Conservation (phyloP, 2,888 invertebrate genomes). For the Bibio marci region DNA sequence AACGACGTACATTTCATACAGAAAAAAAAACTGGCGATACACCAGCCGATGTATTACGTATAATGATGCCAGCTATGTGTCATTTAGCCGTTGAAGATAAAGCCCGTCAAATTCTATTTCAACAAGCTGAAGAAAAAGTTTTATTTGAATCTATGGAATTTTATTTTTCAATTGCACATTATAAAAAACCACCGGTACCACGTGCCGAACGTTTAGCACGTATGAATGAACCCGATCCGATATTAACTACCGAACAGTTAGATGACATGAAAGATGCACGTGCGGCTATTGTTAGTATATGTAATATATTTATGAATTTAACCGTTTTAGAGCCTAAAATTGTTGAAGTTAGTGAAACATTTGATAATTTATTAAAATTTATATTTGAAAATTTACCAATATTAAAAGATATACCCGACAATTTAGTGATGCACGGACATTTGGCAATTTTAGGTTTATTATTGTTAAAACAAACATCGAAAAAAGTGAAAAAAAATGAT, state of each 20-base stretch:
- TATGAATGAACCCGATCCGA: conserved; percentile 56
- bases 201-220: conserved; percentile 61
- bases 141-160: conserved; percentile 62
- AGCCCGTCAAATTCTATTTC: conserved; percentile 60
- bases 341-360: conserved; percentile 59
- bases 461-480: conserved; percentile 66
- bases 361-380: conserved; percentile 66
- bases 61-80: conserved; percentile 77
- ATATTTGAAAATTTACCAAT: conserved; percentile 73
- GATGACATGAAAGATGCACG: conserved; percentile 75
- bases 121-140: conserved; percentile 62
- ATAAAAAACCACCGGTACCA: conserved; percentile 65
- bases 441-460: conserved; percentile 67
- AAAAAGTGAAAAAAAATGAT: conserved; percentile 70
- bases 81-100: conserved; percentile 84
- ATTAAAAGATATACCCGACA: conserved; percentile 64
- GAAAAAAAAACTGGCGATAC: conserved; percentile 42
- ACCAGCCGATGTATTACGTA: conserved; percentile 53
- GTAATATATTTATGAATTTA: conserved; percentile 84
- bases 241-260: conserved; percentile 51
- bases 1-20: conserved; percentile 45
- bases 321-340: conserved; percentile 73
- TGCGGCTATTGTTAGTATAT: conserved; percentile 70
- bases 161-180: conserved; percentile 76
- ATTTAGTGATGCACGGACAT: conserved; percentile 72